Evolutionary conservation across 2,797 vertebrate species (phyloP), one percentile per base, ranked within the genome.

Genomic region (Hypotaenidia philippensis): DNA sequence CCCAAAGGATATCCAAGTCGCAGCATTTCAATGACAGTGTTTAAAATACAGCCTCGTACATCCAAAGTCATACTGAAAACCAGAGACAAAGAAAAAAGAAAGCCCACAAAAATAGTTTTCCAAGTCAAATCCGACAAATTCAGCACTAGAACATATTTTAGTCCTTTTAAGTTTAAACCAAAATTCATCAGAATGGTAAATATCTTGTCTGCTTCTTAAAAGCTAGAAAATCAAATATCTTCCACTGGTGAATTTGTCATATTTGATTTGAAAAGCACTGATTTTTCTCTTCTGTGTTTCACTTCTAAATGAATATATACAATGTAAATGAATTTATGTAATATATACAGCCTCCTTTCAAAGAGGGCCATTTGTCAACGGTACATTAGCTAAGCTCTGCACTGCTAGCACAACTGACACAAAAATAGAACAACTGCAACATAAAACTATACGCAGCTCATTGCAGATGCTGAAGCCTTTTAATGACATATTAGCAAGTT

Each of bases 291-390:
- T 93, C 95, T 95, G 86, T 9, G 8, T 93, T 94, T 95, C 91
- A 90, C 81, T 94, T 86, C 94, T 87, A 96, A 96, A 90, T 91
- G 87, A 93, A 95, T 87, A 93, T 89, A 96, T 90, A 95, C 83
- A 95, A 95, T 94, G 91, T 86, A 95, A 96, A 97, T 96, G 87
- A 95, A 96, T 94, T 90, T 94, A 79, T 95, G 87, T 64, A 95
- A 93, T 87, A 87, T 38, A 92, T 87, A 91, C 92, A 90, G 87
- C 77, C 82, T 94, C 52, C 52, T 94, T 91, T 91, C 87, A 93
- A 90, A 95, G 72, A 53, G 70, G 77, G 64, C 66, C 56, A 74
- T 96, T 97, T 90, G 87, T 96, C 94, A 96, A 56, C 84, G 80
- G 91, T 84, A 90, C 91, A 94, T 95, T 90, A 96, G 91, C 87